phyloP scores from a whole-genome alignment of 2,888 invertebrate species.

The Eustalomyia histrio region DNA sequence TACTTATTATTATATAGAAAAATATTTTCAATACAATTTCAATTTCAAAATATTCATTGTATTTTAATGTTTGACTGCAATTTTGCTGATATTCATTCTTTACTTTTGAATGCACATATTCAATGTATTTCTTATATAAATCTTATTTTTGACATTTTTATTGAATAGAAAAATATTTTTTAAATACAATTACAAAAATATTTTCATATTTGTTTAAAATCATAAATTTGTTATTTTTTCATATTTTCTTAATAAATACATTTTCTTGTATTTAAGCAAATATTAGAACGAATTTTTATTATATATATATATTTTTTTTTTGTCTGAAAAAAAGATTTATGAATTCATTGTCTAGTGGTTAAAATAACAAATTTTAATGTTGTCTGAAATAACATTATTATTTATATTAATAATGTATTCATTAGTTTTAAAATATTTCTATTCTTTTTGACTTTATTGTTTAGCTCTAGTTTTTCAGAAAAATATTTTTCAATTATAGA shows the following conservation, averaged over 20 bases:
- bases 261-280: constrained; percentile 35
- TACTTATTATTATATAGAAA: constrained; percentile 11
- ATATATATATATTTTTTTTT: no score
- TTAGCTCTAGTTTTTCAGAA: constrained; percentile 23
- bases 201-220: background rate
- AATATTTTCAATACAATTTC: background rate
- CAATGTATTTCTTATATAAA: background rate
- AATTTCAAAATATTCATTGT: background rate
- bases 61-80: constrained; percentile 20
- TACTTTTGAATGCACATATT: background rate
- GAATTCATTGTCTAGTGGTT: background rate
- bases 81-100: background rate
- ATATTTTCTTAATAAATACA: constrained; percentile 54
- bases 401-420: constrained; percentile 26
- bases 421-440: constrained; percentile 3
- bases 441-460: constrained; percentile 51
- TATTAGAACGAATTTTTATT: background rate
- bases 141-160: constrained; percentile 29
- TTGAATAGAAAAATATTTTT: constrained; percentile 17
- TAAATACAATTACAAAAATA: background rate
- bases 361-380: constrained; percentile 24
- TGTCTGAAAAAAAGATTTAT: background rate
- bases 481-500: constrained; percentile 12
- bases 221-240: constrained; percentile 24
- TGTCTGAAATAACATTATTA: constrained; percentile 47